Evolutionary conservation across 2,113 vertebrate species (phyloP).

Genomic region (Sphaerodactylus townsendi): DNA sequence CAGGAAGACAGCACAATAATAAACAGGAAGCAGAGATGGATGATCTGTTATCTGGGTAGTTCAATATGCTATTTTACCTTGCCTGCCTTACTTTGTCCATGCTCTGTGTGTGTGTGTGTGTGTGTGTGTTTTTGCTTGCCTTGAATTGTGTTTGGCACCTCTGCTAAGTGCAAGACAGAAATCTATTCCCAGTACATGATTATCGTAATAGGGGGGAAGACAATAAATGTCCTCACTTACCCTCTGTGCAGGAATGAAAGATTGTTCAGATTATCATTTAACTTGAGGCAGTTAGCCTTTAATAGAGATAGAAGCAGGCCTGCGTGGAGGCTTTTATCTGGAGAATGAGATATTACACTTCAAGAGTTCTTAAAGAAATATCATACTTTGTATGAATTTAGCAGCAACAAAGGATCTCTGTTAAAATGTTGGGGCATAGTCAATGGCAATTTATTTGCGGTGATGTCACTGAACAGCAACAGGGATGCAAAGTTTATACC

Average conservation of each 20-base stretch:
- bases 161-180: neutral
- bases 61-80: neutral
- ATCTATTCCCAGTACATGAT: neutral
- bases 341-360: neutral
- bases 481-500: neutral
- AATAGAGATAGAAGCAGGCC: neutral
- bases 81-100: neutral
- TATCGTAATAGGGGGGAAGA: neutral
- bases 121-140: no score
- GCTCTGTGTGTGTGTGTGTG: no score
- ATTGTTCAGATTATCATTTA: neutral
- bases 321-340: neutral
- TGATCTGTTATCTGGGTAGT: neutral
- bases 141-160: constrained; percentile 8
- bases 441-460: neutral
- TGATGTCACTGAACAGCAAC: neutral
- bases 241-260: neutral
- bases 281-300: neutral
- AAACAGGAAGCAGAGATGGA: neutral
- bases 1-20: neutral
- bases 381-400: neutral
- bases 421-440: neutral
- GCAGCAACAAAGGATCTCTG: neutral
- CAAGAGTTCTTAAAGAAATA: neutral
- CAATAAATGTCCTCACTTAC: neutral